phyloP scores from a whole-genome alignment of 2,888 invertebrate species.

The Epicampocera succincta region DNA sequence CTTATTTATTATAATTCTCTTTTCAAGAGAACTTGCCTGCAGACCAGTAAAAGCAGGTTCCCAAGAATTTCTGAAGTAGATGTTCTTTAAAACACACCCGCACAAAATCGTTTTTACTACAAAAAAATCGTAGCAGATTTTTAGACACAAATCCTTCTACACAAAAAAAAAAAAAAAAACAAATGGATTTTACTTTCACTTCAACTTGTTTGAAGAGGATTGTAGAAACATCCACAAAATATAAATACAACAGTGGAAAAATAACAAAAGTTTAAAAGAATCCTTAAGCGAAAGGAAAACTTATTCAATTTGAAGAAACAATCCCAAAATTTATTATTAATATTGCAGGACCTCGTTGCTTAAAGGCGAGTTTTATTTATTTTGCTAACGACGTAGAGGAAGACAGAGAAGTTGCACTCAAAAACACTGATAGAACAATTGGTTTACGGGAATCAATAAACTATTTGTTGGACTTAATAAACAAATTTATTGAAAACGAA shows the following conservation, averaged over 20 bases:
- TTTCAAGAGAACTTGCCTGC: no score
- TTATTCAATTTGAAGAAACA: not conserved
- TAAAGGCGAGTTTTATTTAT: no score
- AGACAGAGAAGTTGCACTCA: no score
- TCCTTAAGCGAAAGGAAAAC: slow-evolving; percentile 16
- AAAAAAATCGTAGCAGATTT: slow-evolving; percentile 23
- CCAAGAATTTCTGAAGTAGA: no score
- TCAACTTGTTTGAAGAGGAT: slow-evolving; percentile 11
- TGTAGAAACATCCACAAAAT: slow-evolving; percentile 1
- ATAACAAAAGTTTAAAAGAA: slow-evolving; percentile 33
- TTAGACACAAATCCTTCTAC: slow-evolving; percentile 16
- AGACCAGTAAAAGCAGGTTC: no score
- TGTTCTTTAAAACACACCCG: not conserved
- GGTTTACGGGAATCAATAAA: no score
- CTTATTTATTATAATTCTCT: no score
- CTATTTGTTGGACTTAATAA: no score
- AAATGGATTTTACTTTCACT: slow-evolving; percentile 5
- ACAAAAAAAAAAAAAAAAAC: not conserved
- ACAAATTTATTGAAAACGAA: no score
- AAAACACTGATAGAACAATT: no score
- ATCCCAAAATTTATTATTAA: slow-evolving; percentile 5
- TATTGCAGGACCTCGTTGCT: not conserved
- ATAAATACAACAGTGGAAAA: not conserved
- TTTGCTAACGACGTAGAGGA: no score
- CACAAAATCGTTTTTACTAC: not conserved